phyloP scores from a whole-genome alignment of 37 sponge, comb jelly and placozoan species.

The Bolinopsis microptera region DNA sequence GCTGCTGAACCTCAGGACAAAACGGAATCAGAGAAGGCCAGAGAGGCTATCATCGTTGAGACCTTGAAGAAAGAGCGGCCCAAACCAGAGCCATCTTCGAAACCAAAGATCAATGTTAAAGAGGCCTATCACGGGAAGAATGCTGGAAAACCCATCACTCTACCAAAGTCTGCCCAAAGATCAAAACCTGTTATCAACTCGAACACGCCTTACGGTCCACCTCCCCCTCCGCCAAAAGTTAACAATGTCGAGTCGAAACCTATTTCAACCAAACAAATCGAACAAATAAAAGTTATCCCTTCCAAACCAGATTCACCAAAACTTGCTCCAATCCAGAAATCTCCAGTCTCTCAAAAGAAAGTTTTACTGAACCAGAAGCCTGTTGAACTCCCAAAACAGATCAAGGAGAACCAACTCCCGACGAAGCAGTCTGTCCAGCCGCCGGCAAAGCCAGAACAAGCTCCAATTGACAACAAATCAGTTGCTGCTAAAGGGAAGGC shows the following conservation, averaged over 20 bases:
- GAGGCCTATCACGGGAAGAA: background rate
- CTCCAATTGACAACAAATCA: too few relatives aligned
- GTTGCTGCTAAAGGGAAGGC: background rate
- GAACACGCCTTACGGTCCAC: background rate
- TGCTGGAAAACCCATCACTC: background rate
- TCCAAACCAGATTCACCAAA: background rate
- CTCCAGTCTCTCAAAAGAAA: background rate
- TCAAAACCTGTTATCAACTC: background rate
- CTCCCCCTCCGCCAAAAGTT: constrained; percentile 11
- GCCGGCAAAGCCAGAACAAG: background rate
- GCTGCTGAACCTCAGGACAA: background rate
- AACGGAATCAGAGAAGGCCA: background rate
- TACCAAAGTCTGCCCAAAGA: too few relatives aligned
- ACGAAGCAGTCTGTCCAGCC: background rate
- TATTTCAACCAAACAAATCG: background rate
- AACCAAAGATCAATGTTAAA: constrained; percentile 4
- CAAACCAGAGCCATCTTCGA: background rate
- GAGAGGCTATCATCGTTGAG: constrained; percentile 13
- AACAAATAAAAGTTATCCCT: background rate
- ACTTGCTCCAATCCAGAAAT: background rate
- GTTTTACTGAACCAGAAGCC: background rate
- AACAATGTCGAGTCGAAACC: too few relatives aligned
- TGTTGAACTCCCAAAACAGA: background rate
- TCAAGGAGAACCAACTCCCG: constrained; percentile 18
- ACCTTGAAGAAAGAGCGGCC: constrained; percentile 32